These are phyloP conservation scores for Setophaga petechia DNA, from an alignment of 2,113 vertebrate species.

Conservation along the genomic window DNA sequence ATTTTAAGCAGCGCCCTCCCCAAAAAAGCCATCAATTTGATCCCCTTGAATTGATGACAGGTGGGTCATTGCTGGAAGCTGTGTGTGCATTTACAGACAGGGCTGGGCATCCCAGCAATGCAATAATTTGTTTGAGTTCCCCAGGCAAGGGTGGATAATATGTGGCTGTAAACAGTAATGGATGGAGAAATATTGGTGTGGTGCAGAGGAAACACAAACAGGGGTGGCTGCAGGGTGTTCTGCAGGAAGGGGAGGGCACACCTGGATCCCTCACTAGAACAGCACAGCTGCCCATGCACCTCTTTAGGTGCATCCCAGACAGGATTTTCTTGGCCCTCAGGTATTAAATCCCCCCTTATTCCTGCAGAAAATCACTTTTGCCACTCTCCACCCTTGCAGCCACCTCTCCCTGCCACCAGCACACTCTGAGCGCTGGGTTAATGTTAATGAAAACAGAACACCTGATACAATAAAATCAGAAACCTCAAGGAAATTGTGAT, in stretches of 20 bases:
- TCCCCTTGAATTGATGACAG: not conserved
- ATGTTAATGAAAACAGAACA: not conserved
- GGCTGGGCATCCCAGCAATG: conserved; percentile 24
- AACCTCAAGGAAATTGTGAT: not conserved
- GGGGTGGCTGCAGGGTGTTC: not conserved
- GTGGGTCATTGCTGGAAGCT: conserved; percentile 33
- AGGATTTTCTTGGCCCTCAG: not conserved
- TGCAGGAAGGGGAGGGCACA: not conserved
- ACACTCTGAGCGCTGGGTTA: fast-evolving
- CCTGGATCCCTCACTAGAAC: no score
- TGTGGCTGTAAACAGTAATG: not conserved
- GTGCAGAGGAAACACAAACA: not conserved
- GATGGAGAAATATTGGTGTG: not conserved
- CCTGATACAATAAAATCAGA: fast-evolving
- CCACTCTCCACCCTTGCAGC: not conserved
- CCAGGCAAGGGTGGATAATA: conserved; percentile 18
- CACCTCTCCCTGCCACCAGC: not conserved
- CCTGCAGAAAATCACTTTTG: not conserved
- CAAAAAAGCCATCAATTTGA: conserved; percentile 7
- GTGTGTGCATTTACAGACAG: conserved; percentile 8
- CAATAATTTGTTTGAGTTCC: conserved; percentile 56
- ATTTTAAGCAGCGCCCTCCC: not conserved
- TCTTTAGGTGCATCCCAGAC: not conserved
- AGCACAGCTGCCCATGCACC: not conserved
- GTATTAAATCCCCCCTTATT: not conserved